Evolutionary conservation across 1,140 invertebrate species (phyloP).

Genomic region (Ctenoplectra terminalis): DNA sequence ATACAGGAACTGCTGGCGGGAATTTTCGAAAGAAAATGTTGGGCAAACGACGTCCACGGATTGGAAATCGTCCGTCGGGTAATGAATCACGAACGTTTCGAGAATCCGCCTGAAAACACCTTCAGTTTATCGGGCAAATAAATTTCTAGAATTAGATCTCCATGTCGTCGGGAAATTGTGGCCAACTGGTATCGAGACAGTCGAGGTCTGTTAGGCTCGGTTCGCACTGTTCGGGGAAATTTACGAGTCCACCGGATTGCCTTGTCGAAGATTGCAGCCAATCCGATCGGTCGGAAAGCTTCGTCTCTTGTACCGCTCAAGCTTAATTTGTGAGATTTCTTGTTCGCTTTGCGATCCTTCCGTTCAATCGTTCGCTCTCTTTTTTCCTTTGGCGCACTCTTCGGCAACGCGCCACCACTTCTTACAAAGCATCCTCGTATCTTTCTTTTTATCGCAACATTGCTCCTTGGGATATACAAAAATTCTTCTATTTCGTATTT

Average conservation of each 20-base stretch:
- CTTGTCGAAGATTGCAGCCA: conserved; percentile 74
- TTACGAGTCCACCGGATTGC: conserved; percentile 68
- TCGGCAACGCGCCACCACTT: background rate
- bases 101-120: conserved; percentile 39
- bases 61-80: conserved; percentile 17
- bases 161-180: conserved; percentile 55
- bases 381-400: background rate
- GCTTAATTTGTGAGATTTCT: conserved; percentile 76
- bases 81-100: conserved; percentile 44
- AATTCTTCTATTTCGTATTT: too few species aligned
- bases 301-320: conserved; percentile 56
- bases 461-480: too few species aligned
- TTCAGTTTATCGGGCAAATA: conserved; percentile 55
- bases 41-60: conserved; percentile 8
- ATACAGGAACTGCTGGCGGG: too few species aligned
- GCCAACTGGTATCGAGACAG: conserved; percentile 54
- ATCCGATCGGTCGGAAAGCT: conserved; percentile 62
- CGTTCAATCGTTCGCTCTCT: conserved; percentile 1
- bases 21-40: conserved; percentile 27
- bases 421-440: too few species aligned
- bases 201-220: conserved; percentile 55
- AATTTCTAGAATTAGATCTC: conserved; percentile 52
- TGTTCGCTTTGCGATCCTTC: conserved; percentile 33
- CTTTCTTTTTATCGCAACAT: background rate
- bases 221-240: conserved; percentile 54